These are phyloP conservation scores for Pocillopora damicornis DNA, from an alignment of 64 coral and sea anemone species.

Conservation along the genomic window DNA sequence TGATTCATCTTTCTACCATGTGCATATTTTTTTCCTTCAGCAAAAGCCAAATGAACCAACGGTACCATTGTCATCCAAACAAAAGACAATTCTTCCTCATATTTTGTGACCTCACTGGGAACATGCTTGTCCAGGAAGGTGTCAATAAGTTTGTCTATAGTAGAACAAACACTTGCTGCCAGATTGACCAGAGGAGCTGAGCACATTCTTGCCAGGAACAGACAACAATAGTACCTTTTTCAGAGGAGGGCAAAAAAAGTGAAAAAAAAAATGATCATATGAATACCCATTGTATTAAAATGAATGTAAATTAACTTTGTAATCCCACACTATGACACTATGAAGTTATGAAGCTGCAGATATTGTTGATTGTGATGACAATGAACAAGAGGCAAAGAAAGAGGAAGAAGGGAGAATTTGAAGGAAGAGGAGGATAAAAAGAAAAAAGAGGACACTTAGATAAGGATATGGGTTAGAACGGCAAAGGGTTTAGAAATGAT, in stretches of 20 bases:
- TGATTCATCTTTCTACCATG: background rate
- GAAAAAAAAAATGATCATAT: no score
- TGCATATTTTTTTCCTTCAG: constrained; percentile 25
- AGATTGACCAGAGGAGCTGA: constrained; percentile 41
- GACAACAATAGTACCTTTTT: constrained; percentile 61
- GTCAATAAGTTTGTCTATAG: constrained; percentile 55
- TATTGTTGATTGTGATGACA: no score
- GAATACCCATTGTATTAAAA: no score
- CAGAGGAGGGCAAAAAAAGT: background rate
- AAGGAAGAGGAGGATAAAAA: no score
- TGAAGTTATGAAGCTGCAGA: no score
- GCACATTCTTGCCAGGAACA: constrained; percentile 69
- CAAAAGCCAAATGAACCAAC: constrained; percentile 35
- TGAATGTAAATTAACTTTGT: no score
- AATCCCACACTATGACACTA: no score
- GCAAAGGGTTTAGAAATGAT: background rate
- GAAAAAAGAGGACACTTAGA: background rate
- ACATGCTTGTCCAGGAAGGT: constrained; percentile 33
- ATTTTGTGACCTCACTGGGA: constrained; percentile 33
- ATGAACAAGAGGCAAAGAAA: no score
- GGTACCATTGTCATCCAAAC: constrained; percentile 46
- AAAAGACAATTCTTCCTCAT: constrained; percentile 30
- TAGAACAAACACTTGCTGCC: background rate
- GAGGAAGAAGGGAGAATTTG: no score
- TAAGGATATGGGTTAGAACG: background rate